Percentiles rank a stretch among this genome's conserved stretches.
phyloP scores from a whole-genome alignment of 2,113 vertebrate species.

The Symphodus melops region DNA sequence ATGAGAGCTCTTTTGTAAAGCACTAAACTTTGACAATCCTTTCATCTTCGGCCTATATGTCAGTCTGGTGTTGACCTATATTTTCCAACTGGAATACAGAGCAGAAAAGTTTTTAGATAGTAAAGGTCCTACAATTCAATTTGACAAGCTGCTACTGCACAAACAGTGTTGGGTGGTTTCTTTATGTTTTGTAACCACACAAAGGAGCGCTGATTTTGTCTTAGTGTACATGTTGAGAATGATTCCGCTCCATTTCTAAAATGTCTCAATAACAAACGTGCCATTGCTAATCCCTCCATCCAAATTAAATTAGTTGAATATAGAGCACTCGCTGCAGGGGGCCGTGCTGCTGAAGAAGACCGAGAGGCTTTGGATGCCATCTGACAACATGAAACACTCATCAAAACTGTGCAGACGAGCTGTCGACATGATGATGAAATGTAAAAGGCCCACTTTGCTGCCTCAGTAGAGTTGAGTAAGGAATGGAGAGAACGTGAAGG shows the following conservation, averaged over 20 bases:
- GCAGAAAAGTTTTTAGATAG: neutral
- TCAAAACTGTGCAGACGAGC: conserved; percentile 37
- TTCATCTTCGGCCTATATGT: too few species aligned
- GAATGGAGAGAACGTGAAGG: conserved; percentile 24
- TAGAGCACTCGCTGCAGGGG: neutral
- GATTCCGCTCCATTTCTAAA: neutral
- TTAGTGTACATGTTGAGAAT: too few species aligned
- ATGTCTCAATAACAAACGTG: neutral
- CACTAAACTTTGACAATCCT: too few species aligned
- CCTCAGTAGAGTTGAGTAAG: conserved; percentile 11
- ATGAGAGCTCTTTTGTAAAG: conserved; percentile 19
- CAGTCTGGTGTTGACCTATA: too few species aligned
- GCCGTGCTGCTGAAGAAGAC: conserved; percentile 5
- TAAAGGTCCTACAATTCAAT: too few species aligned
- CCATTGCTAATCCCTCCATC: neutral
- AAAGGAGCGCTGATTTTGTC: neutral
- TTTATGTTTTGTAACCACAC: too few species aligned
- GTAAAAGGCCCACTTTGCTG: conserved; percentile 56
- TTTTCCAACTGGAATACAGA: conserved; percentile 19
- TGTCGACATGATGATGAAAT: conserved; percentile 56
- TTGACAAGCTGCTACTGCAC: too few species aligned
- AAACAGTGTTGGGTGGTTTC: too few species aligned
- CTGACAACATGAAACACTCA: conserved; percentile 48
- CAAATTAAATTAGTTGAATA: neutral
- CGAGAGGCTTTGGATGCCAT: neutral